phyloP scores from a whole-genome alignment of 2,113 vertebrate genomes.

The Tursiops truncatus region DNA sequence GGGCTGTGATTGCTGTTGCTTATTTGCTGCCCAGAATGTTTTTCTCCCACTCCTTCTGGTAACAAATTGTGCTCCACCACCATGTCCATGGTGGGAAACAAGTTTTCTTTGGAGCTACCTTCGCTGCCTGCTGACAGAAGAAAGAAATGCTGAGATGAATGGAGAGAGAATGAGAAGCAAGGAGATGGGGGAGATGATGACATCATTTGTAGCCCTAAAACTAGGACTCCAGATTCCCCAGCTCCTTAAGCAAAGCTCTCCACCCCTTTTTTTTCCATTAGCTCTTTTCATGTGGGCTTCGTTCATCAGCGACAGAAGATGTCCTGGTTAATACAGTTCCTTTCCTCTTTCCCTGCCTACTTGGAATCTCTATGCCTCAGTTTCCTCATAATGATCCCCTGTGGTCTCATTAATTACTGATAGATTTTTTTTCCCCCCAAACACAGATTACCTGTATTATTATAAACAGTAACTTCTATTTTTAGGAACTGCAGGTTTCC shows the following conservation, averaged over 20 bases:
- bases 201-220: not conserved
- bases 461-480: conserved; percentile 75
- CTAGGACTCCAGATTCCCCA: not conserved
- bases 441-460: not conserved
- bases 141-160: not conserved
- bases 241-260: not conserved
- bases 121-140: not conserved
- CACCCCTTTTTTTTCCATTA: not conserved
- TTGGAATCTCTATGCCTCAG: not conserved
- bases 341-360: not conserved
- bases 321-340: not conserved
- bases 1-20: not conserved
- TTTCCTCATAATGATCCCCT: not conserved
- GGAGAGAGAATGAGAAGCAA: not conserved
- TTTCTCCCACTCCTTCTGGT: not conserved
- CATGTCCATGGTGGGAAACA: not conserved
- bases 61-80: not conserved
- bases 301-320: not conserved
- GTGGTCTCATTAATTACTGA: not conserved
- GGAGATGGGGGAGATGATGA: not conserved
- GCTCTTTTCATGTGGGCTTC: not conserved
- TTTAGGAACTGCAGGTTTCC: conserved; percentile 74
- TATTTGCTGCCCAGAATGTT: not conserved
- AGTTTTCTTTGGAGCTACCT: not conserved
- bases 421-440: not conserved